Evolutionary conservation across 2,888 invertebrate species (phyloP).

Genomic region (Ichneumoninae sp.): DNA sequence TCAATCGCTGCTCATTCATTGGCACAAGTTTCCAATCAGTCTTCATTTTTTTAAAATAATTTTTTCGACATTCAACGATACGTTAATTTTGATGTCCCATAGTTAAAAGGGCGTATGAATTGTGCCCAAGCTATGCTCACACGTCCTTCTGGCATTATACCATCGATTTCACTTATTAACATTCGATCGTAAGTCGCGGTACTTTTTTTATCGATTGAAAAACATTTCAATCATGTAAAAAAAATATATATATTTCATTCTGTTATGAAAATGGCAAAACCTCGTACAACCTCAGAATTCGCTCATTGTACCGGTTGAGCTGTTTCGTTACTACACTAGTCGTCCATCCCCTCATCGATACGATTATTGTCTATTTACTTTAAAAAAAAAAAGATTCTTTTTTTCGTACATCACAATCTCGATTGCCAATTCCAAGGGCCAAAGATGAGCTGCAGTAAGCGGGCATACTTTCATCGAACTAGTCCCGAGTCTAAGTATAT

Average conservation of each 20-base stretch:
- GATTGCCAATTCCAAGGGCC: conserved; percentile 51
- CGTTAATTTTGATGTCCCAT: neutral
- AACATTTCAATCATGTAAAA: neutral
- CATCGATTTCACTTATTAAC: too few relatives aligned
- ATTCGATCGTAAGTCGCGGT: neutral
- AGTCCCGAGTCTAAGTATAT: conserved; percentile 30
- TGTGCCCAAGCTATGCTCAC: too few relatives aligned
- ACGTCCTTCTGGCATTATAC: too few relatives aligned
- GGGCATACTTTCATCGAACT: conserved; percentile 30
- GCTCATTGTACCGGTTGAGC: conserved; percentile 16
- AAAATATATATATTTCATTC: neutral
- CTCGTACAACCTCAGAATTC: neutral
- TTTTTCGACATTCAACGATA: neutral
- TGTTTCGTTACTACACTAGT: conserved; percentile 46
- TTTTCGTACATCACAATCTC: neutral
- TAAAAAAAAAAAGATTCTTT: neutral
- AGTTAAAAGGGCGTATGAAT: too few relatives aligned
- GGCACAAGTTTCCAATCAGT: neutral
- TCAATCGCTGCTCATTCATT: neutral
- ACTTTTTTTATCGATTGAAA: neutral
- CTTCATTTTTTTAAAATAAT: neutral
- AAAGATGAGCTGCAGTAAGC: conserved; percentile 31
- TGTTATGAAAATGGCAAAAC: neutral
- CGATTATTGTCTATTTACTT: neutral
- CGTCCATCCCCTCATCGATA: conserved; percentile 4